Base-by-base conservation (phyloP, 2,888 invertebrate species). In the Campopleginae sp. region DNA sequence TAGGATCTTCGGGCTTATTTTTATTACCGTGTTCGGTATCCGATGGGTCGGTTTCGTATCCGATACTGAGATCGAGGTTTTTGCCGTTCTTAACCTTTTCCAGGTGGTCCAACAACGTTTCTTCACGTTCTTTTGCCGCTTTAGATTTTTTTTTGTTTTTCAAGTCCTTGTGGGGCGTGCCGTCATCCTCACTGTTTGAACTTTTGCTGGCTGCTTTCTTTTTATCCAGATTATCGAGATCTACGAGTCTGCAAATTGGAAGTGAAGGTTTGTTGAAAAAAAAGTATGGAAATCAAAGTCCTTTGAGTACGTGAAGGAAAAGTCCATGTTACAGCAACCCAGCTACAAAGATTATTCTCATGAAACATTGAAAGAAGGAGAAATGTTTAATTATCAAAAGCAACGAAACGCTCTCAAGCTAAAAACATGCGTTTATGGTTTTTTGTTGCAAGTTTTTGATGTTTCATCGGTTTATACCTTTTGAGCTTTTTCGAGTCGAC, bases 61-160 rank as follows among this genome's bases (percentile, higher is more conserved):
- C 75, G 46, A 58, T 66, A 54, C 33, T 79, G 10, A 7, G 7
- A 12, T 82, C 74, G 17, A 74, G 33, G 17, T 76, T 61, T 42
- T 88, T 85, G 7, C 82, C 86, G 38, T 91, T 89, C 12, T 90
- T 81, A 2, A 89, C 80, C 66, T 86, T 90, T 31, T 90, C 74
- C 27, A 93, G 86, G 70, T 92, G 90, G 87, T 92, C 89, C 84
- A 91, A 51, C 12, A 91, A 84, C 33, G 89, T 89, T 8, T 92
- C 92, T 48, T 89, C 88, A 4, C 83, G 82, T 27, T 89, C 89
- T 63, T 90, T 88, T 1, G 85, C 46, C 33, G 87, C 85, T 42
- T 72, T 23, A 46, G 78, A 83, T 72, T 86, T 87, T 46, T 82
- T 89, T 33, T 80, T 88, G 0, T 71, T 76, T 72, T 68, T 42